A percentile compares a stretch with the other conserved stretches of the same genome.
These are phyloP conservation scores for honey bee (Apis mellifera) DNA, from an alignment of 1,140 invertebrate species.

Conservation along the genomic window DNA sequence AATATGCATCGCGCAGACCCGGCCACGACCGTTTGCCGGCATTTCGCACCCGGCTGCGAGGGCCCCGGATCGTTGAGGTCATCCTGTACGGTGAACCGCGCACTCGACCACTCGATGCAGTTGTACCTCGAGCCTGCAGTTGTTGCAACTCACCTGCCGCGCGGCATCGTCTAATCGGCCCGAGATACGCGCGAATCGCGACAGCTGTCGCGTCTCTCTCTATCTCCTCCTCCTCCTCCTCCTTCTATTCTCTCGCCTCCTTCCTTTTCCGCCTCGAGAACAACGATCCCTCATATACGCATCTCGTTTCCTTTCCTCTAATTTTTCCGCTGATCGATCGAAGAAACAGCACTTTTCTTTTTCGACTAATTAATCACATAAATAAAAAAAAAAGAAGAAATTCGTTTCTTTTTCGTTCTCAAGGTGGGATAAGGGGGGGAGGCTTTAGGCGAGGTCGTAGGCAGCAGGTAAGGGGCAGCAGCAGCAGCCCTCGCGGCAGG, in stretches of 20 bases:
- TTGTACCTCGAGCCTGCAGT: conserved; percentile 31
- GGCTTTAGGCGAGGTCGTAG: conserved; percentile 34
- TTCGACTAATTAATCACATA: not conserved
- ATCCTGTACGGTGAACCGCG: conserved; percentile 39
- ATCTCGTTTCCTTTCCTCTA: no score
- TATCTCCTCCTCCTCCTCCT: not conserved
- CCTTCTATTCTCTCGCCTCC: not conserved
- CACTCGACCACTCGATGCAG: conserved; percentile 18
- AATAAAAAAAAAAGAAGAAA: conserved; percentile 39
- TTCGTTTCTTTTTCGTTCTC: no score
- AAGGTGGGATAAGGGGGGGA: no score
- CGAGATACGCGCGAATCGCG: not conserved
- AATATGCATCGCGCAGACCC: conserved; percentile 72
- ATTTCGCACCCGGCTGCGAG: conserved; percentile 64
- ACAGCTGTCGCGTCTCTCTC: not conserved
- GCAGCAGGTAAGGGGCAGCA: not conserved
- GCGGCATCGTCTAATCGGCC: conserved; percentile 23
- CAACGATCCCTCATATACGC: no score
- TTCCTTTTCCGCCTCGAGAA: no score
- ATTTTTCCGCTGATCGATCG: no score
- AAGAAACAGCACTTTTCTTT: no score
- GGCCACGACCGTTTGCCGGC: conserved; percentile 62
- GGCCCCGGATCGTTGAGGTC: conserved; percentile 47
- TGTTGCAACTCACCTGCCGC: conserved; percentile 43
- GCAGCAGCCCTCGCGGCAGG: conserved; percentile 71